Conservation (phyloP, 1,140 invertebrate species). For the Thalassaphorura encarpata region DNA sequence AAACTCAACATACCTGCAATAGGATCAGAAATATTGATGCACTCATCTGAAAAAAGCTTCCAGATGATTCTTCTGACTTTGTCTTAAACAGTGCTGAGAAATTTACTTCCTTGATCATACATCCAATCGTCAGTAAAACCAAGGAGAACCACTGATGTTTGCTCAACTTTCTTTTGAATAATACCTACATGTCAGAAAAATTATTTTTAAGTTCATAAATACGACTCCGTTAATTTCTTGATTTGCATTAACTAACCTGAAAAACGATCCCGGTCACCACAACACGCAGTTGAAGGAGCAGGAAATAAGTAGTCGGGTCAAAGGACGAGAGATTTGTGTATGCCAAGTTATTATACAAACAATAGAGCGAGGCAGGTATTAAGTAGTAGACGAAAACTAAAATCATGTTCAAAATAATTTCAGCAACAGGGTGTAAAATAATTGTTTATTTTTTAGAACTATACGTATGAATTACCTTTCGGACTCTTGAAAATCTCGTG, state of each 20-base stretch:
- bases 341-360: conserved; percentile 88
- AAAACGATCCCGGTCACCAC: conserved; percentile 85
- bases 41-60: neutral
- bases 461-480: conserved; percentile 15
- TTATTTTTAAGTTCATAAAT: neutral
- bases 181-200: conserved; percentile 43
- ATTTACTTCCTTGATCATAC: conserved; percentile 80
- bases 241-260: conserved; percentile 53
- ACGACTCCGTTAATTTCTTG: neutral
- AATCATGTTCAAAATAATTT: conserved; percentile 34
- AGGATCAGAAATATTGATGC: conserved; percentile 51
- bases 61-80: neutral
- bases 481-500: conserved; percentile 19
- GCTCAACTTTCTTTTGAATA: conserved; percentile 77
- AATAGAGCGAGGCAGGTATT: conserved; percentile 82
- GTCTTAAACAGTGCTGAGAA: conserved; percentile 36
- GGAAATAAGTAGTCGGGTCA: conserved; percentile 89
- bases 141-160: conserved; percentile 81
- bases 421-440: neutral
- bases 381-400: conserved; percentile 73
- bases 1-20: conserved; percentile 42
- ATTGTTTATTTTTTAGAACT: neutral
- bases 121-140: conserved; percentile 73
- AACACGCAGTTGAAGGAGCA: conserved; percentile 84
- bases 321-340: conserved; percentile 83